Conservation (phyloP, 2,113 vertebrate genomes). For the Nansenia antarctica region DNA sequence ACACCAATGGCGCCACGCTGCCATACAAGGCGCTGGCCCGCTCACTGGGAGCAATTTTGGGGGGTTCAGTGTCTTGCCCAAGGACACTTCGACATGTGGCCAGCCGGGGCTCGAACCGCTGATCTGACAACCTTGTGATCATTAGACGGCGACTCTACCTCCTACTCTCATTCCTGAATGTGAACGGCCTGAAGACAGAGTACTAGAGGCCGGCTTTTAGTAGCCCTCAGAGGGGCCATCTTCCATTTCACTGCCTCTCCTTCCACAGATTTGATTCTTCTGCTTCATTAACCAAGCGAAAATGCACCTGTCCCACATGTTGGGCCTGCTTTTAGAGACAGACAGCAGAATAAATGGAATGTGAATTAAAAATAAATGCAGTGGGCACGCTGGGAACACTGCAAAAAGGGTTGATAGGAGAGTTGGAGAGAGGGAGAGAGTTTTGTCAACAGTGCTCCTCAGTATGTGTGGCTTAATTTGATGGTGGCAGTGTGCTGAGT, state of each 20-base stretch:
- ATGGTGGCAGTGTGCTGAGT: neutral
- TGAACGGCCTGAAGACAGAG: neutral
- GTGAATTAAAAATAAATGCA: slow-evolving; percentile 53
- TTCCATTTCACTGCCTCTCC: slow-evolving; percentile 48
- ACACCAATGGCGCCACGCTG: too few relatives aligned
- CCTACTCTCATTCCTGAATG: too few relatives aligned
- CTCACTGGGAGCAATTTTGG: too few relatives aligned
- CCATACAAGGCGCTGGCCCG: too few relatives aligned
- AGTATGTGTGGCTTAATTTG: neutral
- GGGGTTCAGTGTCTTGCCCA: too few relatives aligned
- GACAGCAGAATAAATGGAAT: slow-evolving; percentile 30
- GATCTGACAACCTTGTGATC: too few relatives aligned
- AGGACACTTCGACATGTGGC: too few relatives aligned
- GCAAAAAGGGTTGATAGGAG: neutral
- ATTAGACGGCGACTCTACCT: too few relatives aligned
- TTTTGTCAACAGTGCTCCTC: neutral
- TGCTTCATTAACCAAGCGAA: slow-evolving; percentile 48
- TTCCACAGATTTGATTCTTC: slow-evolving; percentile 55
- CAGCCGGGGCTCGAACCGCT: too few relatives aligned
- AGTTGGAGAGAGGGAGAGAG: neutral
- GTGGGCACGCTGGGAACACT: neutral
- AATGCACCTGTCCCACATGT: slow-evolving; percentile 21
- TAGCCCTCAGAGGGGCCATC: slow-evolving; percentile 41
- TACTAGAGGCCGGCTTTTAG: slow-evolving; percentile 54
- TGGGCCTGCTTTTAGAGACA: slow-evolving; percentile 22